A percentile compares a stretch with the other conserved stretches of the same genome.
Conservation (phyloP, 2,888 invertebrate species). For the Netelia virgata region DNA sequence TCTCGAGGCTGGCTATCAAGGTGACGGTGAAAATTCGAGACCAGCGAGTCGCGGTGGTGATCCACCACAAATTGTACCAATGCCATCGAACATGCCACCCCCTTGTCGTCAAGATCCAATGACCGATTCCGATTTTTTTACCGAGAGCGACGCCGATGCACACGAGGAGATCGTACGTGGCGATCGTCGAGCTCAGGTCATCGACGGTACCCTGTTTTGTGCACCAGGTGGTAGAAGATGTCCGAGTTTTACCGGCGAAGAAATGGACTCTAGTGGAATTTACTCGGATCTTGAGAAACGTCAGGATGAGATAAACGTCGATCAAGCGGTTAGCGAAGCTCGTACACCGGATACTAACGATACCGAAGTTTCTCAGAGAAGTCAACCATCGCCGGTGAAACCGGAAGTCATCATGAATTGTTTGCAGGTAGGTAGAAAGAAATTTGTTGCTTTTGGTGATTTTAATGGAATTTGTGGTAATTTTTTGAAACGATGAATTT, state of each 20-base stretch:
- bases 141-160: constrained; percentile 95
- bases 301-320: constrained; percentile 86
- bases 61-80: constrained; percentile 87
- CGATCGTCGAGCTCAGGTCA: constrained; percentile 91
- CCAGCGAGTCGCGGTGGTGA: constrained; percentile 94
- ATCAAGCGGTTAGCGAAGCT: constrained; percentile 84
- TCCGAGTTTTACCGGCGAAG: constrained; percentile 87
- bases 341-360: constrained; percentile 89
- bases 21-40: constrained; percentile 95
- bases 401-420: constrained; percentile 82
- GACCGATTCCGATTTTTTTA: constrained; percentile 97
- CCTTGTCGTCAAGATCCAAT: constrained; percentile 91
- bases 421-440: constrained; percentile 73
- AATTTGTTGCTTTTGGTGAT: background rate
- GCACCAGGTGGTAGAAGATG: constrained; percentile 82
- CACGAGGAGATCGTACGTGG: constrained; percentile 91
- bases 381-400: constrained; percentile 83
- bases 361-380: constrained; percentile 86
- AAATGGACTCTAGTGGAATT: constrained; percentile 96
- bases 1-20: constrained; percentile 97
- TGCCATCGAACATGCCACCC: constrained; percentile 84
- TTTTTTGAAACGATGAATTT: background rate
- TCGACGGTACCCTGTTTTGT: constrained; percentile 95
- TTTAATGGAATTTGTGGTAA: constrained; percentile 2
- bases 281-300: constrained; percentile 94